phyloP scores from a whole-genome alignment of 1,140 invertebrate species.

The Orchestia grillus region DNA sequence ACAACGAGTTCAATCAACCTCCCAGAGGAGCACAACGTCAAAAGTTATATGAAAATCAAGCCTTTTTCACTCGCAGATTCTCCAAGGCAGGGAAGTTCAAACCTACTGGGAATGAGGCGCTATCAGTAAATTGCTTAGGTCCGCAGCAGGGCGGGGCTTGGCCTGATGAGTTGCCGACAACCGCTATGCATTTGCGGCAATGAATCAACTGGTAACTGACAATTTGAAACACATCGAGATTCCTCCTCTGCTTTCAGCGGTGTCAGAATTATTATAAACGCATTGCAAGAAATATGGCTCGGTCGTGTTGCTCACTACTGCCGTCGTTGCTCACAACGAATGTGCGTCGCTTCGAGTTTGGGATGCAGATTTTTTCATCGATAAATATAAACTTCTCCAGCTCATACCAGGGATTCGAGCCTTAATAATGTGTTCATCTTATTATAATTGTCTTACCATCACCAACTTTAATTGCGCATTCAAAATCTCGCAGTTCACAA shows the following conservation, averaged over 20 bases:
- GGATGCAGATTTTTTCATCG: neutral
- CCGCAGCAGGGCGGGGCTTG: constrained; percentile 10
- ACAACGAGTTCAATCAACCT: neutral
- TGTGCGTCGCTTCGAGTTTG: neutral
- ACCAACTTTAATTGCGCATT: neutral
- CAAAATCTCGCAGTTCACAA: neutral
- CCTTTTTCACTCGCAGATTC: neutral
- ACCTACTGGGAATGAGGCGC: neutral
- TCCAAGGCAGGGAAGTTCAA: neutral
- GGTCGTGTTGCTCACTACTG: neutral
- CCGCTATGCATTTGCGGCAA: constrained; percentile 47
- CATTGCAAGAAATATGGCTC: neutral
- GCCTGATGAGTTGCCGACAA: constrained; percentile 52
- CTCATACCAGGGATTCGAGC: neutral
- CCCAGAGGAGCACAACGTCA: neutral
- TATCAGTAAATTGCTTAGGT: constrained; percentile 16
- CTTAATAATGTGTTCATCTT: neutral
- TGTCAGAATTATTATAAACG: constrained; percentile 30
- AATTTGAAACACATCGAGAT: constrained; percentile 53
- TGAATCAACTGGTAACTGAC: constrained; percentile 23
- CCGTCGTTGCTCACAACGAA: neutral
- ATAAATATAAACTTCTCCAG: neutral
- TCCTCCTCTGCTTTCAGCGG: neutral
- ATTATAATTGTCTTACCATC: neutral
- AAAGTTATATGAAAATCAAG: neutral